phyloP scores from a whole-genome alignment of 2,797 vertebrate species.

The Pseudocheirus occidentalis region DNA sequence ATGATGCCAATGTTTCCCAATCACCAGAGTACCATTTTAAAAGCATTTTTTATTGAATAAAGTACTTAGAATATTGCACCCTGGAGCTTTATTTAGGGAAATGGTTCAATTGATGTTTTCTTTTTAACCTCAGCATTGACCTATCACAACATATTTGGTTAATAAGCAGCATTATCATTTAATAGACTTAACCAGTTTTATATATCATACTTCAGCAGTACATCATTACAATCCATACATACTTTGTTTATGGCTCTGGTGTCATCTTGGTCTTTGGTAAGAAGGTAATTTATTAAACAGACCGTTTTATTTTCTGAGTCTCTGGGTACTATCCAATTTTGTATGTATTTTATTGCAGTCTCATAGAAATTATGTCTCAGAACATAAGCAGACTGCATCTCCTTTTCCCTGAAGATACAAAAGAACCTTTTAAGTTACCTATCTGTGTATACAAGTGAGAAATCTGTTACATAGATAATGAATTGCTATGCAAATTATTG shows the following conservation, averaged over 20 bases:
- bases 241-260: slow-evolving; percentile 57
- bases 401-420: slow-evolving; percentile 40
- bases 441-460: not conserved
- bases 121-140: slow-evolving; percentile 83
- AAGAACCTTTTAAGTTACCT: slow-evolving; percentile 24
- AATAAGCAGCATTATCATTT: slow-evolving; percentile 81
- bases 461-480: slow-evolving; percentile 13
- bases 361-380: not conserved
- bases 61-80: slow-evolving; percentile 87
- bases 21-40: slow-evolving; percentile 86
- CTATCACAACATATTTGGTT: slow-evolving; percentile 82
- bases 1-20: slow-evolving; percentile 86
- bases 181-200: slow-evolving; percentile 72
- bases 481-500: slow-evolving; percentile 43
- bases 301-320: not conserved
- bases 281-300: not conserved
- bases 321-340: not conserved
- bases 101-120: slow-evolving; percentile 85
- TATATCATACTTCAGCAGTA: slow-evolving; percentile 16
- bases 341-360: not conserved
- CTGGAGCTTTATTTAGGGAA: slow-evolving; percentile 87
- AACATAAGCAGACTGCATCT: not conserved
- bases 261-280: slow-evolving; percentile 55
- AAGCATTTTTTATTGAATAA: slow-evolving; percentile 89
- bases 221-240: slow-evolving; percentile 13